These are phyloP conservation scores for Coracopsis vasa DNA, from an alignment of 2,113 vertebrate genomes.

Conservation along the genomic window DNA sequence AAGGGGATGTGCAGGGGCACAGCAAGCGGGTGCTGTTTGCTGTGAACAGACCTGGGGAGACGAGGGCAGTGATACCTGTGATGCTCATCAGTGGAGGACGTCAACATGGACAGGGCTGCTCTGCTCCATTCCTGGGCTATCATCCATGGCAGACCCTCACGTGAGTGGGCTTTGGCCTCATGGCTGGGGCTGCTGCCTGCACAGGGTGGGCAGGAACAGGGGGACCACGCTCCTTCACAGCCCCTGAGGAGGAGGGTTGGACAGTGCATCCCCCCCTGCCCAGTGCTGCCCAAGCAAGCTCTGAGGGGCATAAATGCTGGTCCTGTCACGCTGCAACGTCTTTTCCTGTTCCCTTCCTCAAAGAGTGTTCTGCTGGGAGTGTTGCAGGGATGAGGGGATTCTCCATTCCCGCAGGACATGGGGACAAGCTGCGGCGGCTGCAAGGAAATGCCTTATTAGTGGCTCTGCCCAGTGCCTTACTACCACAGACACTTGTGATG, in stretches of 20 bases:
- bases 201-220: rapidly evolving
- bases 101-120: background rate
- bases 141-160: rapidly evolving
- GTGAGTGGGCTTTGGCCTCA: rapidly evolving
- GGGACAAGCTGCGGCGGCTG: background rate
- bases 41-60: background rate
- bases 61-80: rapidly evolving
- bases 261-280: background rate
- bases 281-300: background rate
- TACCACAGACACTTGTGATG: rapidly evolving
- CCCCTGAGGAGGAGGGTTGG: too few species aligned
- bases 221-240: background rate
- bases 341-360: background rate
- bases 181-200: background rate
- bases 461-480: background rate
- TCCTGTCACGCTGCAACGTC: rapidly evolving
- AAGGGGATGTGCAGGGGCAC: background rate
- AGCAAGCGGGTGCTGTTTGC: rapidly evolving
- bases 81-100: rapidly evolving
- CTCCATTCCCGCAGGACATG: background rate
- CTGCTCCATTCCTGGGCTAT: background rate
- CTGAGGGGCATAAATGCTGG: background rate
- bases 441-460: background rate
- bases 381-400: rapidly evolving
- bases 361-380: background rate